Percentiles rank a stretch among this genome's conserved stretches.
These are phyloP conservation scores for Thomomys bottae DNA, from an alignment of 2,113 vertebrate genomes.

Conservation along the genomic window DNA sequence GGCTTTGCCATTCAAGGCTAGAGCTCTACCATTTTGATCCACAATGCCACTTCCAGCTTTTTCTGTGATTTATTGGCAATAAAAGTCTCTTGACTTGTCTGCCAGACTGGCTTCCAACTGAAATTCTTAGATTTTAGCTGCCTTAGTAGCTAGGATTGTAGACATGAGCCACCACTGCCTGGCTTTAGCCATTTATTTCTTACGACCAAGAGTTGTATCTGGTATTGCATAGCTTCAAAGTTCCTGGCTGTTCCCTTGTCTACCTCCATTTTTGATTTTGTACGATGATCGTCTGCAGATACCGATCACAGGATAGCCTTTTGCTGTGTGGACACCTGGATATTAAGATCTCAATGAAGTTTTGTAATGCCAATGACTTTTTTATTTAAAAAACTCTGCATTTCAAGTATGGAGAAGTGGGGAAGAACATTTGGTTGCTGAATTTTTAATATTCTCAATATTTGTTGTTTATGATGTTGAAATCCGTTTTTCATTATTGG, in stretches of 20 bases:
- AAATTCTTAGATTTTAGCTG: no score
- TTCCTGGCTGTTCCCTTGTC: not conserved
- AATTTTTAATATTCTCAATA: conserved; percentile 2
- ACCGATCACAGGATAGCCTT: not conserved
- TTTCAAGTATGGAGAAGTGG: not conserved
- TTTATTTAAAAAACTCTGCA: not conserved
- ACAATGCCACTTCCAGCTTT: no score
- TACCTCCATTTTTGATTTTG: not conserved
- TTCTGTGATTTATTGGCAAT: no score
- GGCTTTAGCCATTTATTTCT: not conserved
- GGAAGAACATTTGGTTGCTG: not conserved
- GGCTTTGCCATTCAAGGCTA: no score
- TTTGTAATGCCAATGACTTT: not conserved
- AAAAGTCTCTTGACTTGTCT: no score
- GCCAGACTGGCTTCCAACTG: no score
- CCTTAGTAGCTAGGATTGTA: no score
- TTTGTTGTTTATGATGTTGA: conserved; percentile 12
- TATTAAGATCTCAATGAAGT: not conserved
- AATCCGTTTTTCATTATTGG: not conserved
- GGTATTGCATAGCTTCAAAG: not conserved
- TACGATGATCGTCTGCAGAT: not conserved
- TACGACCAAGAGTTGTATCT: not conserved
- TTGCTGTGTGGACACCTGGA: not conserved
- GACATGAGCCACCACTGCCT: no score
- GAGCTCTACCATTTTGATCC: no score